phyloP scores from a whole-genome alignment of 2,113 vertebrate species.

The Smithornis capensis region DNA sequence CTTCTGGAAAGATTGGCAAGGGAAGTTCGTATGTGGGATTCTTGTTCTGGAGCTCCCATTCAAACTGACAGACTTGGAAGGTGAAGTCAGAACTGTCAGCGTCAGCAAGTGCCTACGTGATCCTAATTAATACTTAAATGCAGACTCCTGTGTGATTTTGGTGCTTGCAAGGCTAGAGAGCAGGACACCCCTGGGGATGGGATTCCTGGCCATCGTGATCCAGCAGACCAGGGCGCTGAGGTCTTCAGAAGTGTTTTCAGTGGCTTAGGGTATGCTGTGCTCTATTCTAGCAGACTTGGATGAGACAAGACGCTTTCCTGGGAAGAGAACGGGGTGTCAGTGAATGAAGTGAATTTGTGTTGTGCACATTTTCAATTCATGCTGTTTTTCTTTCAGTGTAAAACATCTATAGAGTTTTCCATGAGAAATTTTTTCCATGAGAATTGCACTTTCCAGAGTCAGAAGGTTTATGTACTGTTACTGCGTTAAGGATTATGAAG shows the following conservation, averaged over 20 bases:
- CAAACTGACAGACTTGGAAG: background rate
- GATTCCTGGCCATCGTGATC: accelerated
- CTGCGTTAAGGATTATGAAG: background rate
- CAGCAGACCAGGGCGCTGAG: accelerated
- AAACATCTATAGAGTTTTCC: background rate
- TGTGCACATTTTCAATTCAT: background rate
- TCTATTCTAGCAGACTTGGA: background rate
- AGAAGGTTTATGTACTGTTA: background rate
- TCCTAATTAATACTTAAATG: background rate
- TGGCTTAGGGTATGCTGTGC: background rate
- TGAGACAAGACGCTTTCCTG: background rate
- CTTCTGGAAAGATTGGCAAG: background rate
- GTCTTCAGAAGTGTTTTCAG: background rate
- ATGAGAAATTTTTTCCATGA: background rate
- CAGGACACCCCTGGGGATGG: background rate
- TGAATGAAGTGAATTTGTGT: background rate
- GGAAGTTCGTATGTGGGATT: accelerated
- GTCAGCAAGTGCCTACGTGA: background rate
- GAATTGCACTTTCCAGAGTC: background rate
- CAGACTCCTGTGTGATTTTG: accelerated
- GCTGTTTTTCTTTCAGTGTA: background rate
- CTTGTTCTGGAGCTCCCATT: background rate
- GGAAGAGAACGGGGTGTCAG: background rate
- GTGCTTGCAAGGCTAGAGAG: background rate
- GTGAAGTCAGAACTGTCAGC: background rate